Percentiles rank a stretch among this genome's conserved stretches.
Evolutionary conservation across 1,140 invertebrate species (phyloP).

Genomic region (Ephestia elutella): DNA sequence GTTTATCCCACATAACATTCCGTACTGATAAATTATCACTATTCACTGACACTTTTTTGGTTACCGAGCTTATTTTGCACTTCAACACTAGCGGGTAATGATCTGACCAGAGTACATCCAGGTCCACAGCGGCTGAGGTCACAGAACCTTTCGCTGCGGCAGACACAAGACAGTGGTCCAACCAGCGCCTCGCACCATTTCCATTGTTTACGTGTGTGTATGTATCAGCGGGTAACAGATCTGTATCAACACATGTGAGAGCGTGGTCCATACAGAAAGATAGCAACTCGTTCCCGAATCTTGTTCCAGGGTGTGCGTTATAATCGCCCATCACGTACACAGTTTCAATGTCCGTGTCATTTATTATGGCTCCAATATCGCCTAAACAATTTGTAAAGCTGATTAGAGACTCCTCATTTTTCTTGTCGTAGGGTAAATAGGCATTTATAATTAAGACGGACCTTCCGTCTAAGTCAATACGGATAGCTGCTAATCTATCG

Average conservation of each 20-base stretch:
- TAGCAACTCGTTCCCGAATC: slow-evolving; percentile 6
- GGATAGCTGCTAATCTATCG: not conserved
- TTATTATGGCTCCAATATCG: not conserved
- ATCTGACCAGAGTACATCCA: not conserved
- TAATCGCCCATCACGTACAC: slow-evolving; percentile 12
- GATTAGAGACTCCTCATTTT: not conserved
- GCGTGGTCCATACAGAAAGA: slow-evolving; percentile 2
- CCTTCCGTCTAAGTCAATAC: not conserved
- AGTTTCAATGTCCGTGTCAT: not conserved
- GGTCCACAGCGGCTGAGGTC: not conserved
- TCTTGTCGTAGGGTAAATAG: not conserved
- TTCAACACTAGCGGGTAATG: not conserved
- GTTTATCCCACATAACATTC: not conserved
- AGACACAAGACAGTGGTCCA: slow-evolving; percentile 8
- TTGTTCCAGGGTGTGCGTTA: slow-evolving; percentile 7
- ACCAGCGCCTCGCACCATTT: not conserved
- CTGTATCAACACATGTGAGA: not conserved
- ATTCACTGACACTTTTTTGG: not conserved
- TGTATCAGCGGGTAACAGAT: not conserved
- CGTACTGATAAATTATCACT: not conserved
- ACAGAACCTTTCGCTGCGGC: not conserved
- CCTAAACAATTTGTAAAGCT: slow-evolving; percentile 6
- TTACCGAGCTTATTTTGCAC: not conserved
- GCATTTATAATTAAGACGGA: not conserved
- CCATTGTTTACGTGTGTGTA: slow-evolving; percentile 9